Base-by-base conservation (phyloP, 2,888 invertebrate genomes). In the Onchidella celtica region DNA sequence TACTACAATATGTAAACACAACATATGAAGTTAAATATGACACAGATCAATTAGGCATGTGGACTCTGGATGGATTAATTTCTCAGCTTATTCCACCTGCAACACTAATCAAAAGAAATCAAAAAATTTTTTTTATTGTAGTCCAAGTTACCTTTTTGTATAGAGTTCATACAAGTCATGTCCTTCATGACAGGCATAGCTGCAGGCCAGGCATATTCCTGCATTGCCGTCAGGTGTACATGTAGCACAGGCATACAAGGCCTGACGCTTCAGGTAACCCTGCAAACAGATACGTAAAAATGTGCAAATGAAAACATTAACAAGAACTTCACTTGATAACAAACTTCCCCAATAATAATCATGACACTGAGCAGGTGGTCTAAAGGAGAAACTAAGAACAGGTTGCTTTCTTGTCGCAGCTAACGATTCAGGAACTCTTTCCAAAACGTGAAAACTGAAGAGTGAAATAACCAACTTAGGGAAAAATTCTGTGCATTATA, bases 161-260 rank as follows among this genome's bases (percentile, higher is more conserved):
- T 99, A 99, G 27, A 99, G 94, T 92, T 99, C 99, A 73, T 98
- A 94, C 0, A 99, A 95, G 59, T 99, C 97, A 94, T 99, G 99
- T 75, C 97, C 97, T 91, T 98, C 98, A 92, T 99, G 99, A 90
- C 99, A 99, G 83, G 96, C 96, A 86, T 97, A 96, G 90, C 97
- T 97, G 93, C 99, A 99, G 1, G 98, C 99, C 1, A 99, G 94
- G 93, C 99, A 99, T 36, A 99, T 94, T 3, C 97, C 99, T 59
- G 97, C 97, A 0, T 95, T 85, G n/a, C 88, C 88, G 21, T 81
- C 83, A 32, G 86, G 82, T n/a, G 84, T 95, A 93, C 99, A 99
- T 0, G 99, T 99, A 78, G 96, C 94, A 91, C 99, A 99, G 0
- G 98, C 96, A 94, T 99, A 99, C 27, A 99, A 93, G 0, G 99